These are phyloP conservation scores for Ispidina picta DNA, from an alignment of 2,797 vertebrate genomes.

Conservation along the genomic window DNA sequence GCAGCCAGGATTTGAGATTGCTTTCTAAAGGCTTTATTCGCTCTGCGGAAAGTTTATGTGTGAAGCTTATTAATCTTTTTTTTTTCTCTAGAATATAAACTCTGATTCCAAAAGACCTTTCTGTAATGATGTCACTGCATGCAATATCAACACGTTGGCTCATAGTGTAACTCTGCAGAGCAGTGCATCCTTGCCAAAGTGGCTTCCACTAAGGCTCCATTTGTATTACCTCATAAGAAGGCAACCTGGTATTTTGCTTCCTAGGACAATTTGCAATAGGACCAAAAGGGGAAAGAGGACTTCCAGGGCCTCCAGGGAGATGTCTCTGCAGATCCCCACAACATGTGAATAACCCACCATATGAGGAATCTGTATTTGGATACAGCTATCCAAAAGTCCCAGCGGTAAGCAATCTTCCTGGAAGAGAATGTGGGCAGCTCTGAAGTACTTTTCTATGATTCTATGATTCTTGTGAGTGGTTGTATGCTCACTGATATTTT, in stretches of 20 bases:
- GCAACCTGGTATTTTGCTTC: slow-evolving; percentile 38
- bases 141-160: not conserved
- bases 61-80: not conserved
- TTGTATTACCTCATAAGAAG: not conserved
- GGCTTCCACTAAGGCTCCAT: not conserved
- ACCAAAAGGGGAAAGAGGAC: slow-evolving; percentile 91
- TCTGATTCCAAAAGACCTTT: not conserved
- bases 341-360: slow-evolving; percentile 79
- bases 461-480: not conserved
- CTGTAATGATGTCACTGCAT: not conserved
- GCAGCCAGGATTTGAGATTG: not conserved
- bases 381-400: slow-evolving; percentile 86
- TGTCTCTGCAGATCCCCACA: slow-evolving; percentile 86
- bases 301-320: slow-evolving; percentile 89
- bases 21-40: not conserved
- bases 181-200: not conserved
- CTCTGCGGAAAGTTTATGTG: not conserved
- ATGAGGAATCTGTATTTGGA: slow-evolving; percentile 81
- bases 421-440: not conserved
- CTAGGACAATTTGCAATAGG: slow-evolving; percentile 88
- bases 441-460: not conserved
- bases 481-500: not conserved
- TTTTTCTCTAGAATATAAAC: not conserved
- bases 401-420: slow-evolving; percentile 81
- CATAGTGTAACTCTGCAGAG: not conserved